Evolutionary conservation across 2,888 invertebrate species (phyloP).

Genomic region (Nemotelus nigrinus): DNA sequence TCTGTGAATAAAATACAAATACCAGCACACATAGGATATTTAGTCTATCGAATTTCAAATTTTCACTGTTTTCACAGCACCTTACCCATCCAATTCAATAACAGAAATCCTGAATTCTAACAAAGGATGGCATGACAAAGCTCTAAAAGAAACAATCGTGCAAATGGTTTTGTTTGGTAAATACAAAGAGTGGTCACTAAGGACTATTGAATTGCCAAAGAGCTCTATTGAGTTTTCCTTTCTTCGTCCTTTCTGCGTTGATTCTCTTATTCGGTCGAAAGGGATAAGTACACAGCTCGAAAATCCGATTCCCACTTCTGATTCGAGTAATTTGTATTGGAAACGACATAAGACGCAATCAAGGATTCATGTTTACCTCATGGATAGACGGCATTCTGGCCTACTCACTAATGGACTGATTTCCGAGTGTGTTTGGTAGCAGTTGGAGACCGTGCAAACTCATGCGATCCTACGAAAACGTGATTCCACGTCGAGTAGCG

Average conservation of each 20-base stretch:
- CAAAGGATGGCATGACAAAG: not conserved
- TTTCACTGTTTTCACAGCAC: not conserved
- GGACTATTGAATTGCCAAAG: not conserved
- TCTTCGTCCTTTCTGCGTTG: not conserved
- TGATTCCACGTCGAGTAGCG: not conserved
- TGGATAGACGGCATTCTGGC: not conserved
- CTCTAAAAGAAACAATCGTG: constrained; percentile 22
- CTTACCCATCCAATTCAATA: not conserved
- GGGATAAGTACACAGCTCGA: not conserved
- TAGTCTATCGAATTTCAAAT: not conserved
- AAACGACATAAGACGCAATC: constrained; percentile 24
- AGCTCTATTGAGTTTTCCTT: not conserved
- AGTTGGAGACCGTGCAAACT: not conserved
- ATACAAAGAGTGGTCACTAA: constrained; percentile 13
- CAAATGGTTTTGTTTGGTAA: constrained; percentile 7
- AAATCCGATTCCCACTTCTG: not conserved
- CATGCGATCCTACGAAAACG: not conserved
- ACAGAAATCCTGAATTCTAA: not conserved
- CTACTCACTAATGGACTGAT: not conserved
- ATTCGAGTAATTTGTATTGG: constrained; percentile 12
- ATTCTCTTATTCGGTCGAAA: not conserved
- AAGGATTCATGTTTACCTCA: constrained; percentile 22
- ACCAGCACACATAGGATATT: too few relatives aligned
- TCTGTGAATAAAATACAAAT: too few relatives aligned
- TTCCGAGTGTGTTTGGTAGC: not conserved